Evolutionary conservation across 2,113 vertebrate genomes (phyloP).

Genomic region (Ciconia stormi): DNA sequence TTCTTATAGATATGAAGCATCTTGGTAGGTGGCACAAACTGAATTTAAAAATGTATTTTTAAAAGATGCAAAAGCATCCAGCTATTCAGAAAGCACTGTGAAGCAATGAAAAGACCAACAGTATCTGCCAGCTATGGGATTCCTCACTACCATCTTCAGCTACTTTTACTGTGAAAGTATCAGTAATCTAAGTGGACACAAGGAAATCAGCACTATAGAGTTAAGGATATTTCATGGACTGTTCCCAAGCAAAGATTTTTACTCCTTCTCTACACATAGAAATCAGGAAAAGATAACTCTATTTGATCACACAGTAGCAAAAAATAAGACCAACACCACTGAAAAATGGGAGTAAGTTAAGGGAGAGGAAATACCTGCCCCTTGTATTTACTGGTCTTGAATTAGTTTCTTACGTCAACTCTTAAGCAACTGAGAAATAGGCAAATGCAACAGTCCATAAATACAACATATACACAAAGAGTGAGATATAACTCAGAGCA

Average conservation of each 20-base stretch:
- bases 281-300: not conserved
- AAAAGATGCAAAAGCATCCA: not conserved
- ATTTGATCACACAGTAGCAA: not conserved
- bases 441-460: not conserved
- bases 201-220: not conserved
- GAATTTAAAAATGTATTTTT: not conserved
- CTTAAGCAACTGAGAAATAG: not conserved
- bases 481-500: fast-evolving
- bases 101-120: not conserved
- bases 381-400: not conserved
- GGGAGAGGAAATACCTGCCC: not conserved
- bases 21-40: not conserved
- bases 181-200: not conserved
- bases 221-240: not conserved
- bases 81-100: not conserved
- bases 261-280: not conserved
- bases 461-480: not conserved
- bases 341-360: not conserved
- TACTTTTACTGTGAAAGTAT: not conserved
- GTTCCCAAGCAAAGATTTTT: not conserved
- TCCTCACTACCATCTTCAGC: not conserved
- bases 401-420: not conserved
- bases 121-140: not conserved
- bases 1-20: not conserved
- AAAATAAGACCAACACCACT: not conserved